Evolutionary conservation across 2,888 invertebrate genomes (phyloP).

Genomic region (Steinernema hermaphroditum): DNA sequence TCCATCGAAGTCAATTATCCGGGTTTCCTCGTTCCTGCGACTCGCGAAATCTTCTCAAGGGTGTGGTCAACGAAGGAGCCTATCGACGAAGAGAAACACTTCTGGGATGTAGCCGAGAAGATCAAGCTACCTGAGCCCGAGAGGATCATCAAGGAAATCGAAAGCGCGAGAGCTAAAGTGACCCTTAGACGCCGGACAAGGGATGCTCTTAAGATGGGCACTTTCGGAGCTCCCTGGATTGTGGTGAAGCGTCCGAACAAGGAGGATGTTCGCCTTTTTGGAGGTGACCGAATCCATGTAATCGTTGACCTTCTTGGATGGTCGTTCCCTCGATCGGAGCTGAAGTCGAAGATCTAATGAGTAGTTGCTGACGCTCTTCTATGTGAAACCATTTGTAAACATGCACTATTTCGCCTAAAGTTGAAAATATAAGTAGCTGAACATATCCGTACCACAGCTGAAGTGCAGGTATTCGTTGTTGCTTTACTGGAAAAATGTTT

Average conservation of each 20-base stretch:
- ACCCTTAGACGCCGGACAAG: conserved; percentile 39
- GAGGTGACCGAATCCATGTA: conserved; percentile 54
- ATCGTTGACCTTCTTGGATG: conserved; percentile 46
- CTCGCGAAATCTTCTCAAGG: conserved; percentile 47
- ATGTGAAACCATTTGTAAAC: too few relatives aligned
- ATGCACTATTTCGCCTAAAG: too few relatives aligned
- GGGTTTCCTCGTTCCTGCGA: conserved; percentile 34
- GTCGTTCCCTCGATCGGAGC: not conserved
- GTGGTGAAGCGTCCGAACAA: conserved; percentile 43
- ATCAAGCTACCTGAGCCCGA: conserved; percentile 38
- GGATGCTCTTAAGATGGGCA: conserved; percentile 38
- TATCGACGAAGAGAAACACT: conserved; percentile 45
- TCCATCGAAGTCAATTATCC: conserved; percentile 28
- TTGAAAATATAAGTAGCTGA: too few relatives aligned
- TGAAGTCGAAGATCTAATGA: not conserved
- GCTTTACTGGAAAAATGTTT: too few relatives aligned
- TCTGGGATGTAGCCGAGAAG: conserved; percentile 41
- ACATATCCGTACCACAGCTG: too few relatives aligned
- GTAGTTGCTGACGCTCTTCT: too few relatives aligned
- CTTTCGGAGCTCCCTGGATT: conserved; percentile 60
- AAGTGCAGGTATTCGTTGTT: too few relatives aligned
- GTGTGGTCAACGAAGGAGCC: conserved; percentile 47
- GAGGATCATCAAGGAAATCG: conserved; percentile 38
- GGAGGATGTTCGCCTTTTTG: conserved; percentile 48
- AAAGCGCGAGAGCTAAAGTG: conserved; percentile 37